phyloP scores from a whole-genome alignment of 2,888 invertebrate species.

The Onchidella celtica region DNA sequence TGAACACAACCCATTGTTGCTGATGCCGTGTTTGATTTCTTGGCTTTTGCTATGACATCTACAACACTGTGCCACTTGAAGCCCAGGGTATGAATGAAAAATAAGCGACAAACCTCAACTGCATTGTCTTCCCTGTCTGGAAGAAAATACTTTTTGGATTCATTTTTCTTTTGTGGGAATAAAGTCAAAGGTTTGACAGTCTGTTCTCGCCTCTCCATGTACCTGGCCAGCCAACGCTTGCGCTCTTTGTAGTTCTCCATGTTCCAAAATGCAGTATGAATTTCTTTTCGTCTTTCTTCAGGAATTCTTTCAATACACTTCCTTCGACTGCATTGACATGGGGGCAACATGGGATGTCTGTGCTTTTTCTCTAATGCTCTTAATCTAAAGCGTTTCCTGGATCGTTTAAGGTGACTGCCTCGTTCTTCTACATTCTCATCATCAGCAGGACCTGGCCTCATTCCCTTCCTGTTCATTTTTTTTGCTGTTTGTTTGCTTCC shows the following conservation, averaged over 20 bases:
- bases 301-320: constrained; percentile 23
- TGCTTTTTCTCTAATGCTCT: constrained; percentile 26
- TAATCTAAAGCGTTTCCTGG: neutral
- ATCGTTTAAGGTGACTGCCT: neutral
- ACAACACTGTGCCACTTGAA: constrained; percentile 32
- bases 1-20: neutral
- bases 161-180: constrained; percentile 22
- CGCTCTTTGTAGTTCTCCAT: constrained; percentile 12
- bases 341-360: constrained; percentile 26
- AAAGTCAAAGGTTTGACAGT: neutral
- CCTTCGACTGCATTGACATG: constrained; percentile 30
- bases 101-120: constrained; percentile 32
- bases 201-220: neutral
- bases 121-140: neutral
- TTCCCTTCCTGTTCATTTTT: neutral
- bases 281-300: constrained; percentile 11
- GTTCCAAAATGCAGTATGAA: constrained; percentile 30
- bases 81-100: constrained; percentile 39
- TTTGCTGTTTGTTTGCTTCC: neutral
- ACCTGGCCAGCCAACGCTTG: constrained; percentile 23
- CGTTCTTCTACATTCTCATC: neutral
- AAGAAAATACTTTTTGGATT: constrained; percentile 26
- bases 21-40: neutral
- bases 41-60: neutral
- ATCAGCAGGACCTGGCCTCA: neutral